These are phyloP conservation scores for Drosophila rufa DNA, from an alignment of 1,140 invertebrate species.

Conservation along the genomic window DNA sequence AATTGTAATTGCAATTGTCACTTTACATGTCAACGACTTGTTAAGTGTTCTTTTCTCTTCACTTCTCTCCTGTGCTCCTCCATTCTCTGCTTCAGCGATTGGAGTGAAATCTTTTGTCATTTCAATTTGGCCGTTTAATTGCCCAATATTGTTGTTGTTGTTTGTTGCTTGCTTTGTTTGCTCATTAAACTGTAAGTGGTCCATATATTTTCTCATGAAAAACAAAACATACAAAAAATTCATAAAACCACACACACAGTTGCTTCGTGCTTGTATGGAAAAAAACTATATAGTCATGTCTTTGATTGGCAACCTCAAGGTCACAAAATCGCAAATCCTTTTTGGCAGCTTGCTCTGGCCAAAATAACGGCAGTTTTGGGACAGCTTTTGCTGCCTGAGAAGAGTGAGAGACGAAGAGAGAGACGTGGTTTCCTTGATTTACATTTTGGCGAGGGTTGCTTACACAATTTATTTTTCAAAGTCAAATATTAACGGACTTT, in stretches of 20 bases:
- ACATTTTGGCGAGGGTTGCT: conserved; percentile 12
- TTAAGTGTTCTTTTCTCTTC: conserved; percentile 37
- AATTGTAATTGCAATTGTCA: conserved; percentile 34
- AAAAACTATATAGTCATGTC: conserved; percentile 16
- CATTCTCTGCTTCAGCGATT: conserved; percentile 37
- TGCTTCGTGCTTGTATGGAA: not conserved
- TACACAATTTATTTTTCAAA: not conserved
- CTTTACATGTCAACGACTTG: conserved; percentile 81
- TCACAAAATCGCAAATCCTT: conserved; percentile 38
- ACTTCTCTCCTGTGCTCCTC: conserved; percentile 12
- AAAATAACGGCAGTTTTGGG: conserved; percentile 12
- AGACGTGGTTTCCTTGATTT: conserved; percentile 3
- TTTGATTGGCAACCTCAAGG: conserved; percentile 38
- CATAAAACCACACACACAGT: conserved; percentile 14
- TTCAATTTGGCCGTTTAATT: conserved; percentile 71
- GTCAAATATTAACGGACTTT: not conserved
- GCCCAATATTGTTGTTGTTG: conserved; percentile 57
- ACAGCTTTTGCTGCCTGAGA: not conserved
- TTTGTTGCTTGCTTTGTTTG: conserved; percentile 63
- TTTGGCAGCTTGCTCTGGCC: conserved; percentile 20
- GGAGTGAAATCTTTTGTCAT: conserved; percentile 73
- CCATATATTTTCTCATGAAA: conserved; percentile 56
- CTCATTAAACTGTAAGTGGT: conserved; percentile 75
- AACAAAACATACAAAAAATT: conserved; percentile 14
- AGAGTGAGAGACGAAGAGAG: no score